These are phyloP conservation scores for Calidris pygmaea DNA, from an alignment of 2,113 vertebrate species.

Conservation along the genomic window DNA sequence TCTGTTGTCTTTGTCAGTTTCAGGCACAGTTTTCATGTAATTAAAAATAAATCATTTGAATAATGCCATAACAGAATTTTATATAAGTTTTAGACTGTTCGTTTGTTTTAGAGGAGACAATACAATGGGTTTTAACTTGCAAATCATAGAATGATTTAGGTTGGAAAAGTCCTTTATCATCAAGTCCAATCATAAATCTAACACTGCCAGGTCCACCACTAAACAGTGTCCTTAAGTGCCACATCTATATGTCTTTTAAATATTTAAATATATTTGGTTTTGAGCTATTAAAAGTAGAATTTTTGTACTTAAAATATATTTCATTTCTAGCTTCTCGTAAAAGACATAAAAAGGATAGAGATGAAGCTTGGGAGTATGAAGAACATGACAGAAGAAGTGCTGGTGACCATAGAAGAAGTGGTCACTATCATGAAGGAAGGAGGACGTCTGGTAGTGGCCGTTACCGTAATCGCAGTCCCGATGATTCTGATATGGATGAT, in stretches of 20 bases:
- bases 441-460: constrained; percentile 85
- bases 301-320: constrained; percentile 65
- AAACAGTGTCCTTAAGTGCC: background rate
- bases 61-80: background rate
- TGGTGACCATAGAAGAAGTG: constrained; percentile 82
- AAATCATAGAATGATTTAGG: background rate
- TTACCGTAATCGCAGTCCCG: constrained; percentile 80
- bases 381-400: constrained; percentile 84
- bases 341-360: constrained; percentile 80
- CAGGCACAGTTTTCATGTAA: background rate
- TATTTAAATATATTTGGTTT: background rate
- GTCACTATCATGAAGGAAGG: constrained; percentile 77
- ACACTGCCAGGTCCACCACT: background rate
- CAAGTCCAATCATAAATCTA: background rate
- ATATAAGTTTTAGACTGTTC: background rate
- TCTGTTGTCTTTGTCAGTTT: background rate
- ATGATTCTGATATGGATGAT: constrained; percentile 85
- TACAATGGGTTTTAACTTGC: background rate
- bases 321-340: constrained; percentile 82
- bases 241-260: background rate
- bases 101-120: background rate
- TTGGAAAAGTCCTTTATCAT: background rate
- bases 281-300: background rate
- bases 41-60: background rate
- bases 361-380: constrained; percentile 84